phyloP scores from a whole-genome alignment of 1,140 invertebrate species.

The Cydia fagiglandana region DNA sequence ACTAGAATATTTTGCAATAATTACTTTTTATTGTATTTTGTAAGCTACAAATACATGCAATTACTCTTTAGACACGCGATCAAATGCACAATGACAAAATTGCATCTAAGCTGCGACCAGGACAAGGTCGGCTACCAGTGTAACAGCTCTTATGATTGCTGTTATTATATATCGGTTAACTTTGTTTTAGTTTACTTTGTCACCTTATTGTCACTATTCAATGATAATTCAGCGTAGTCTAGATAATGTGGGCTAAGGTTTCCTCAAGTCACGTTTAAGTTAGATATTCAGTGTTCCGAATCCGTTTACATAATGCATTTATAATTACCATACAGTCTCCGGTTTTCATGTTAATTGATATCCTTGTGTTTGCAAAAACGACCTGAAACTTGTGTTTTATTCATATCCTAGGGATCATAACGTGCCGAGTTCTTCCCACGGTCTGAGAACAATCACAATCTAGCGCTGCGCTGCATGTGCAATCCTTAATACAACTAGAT shows the following conservation, averaged over 20 bases:
- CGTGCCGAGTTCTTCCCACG: slow-evolving; percentile 7
- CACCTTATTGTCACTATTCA: neutral
- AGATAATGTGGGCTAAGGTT: slow-evolving; percentile 26
- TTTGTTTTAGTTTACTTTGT: neutral
- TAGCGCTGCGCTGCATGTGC: neutral
- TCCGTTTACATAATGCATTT: slow-evolving; percentile 68
- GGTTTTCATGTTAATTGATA: slow-evolving; percentile 52
- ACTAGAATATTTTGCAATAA: neutral
- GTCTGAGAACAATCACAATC: neutral
- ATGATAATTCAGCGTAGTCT: neutral
- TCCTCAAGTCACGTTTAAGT: slow-evolving; percentile 35
- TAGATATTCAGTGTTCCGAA: slow-evolving; percentile 45
- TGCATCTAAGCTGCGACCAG: neutral
- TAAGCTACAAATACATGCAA: neutral
- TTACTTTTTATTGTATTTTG: neutral
- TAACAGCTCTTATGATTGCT: slow-evolving; percentile 9
- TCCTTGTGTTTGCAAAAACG: slow-evolving; percentile 37
- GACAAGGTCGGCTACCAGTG: slow-evolving; percentile 9
- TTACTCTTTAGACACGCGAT: slow-evolving; percentile 14
- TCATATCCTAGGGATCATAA: slow-evolving; percentile 2
- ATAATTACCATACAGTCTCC: slow-evolving; percentile 46
- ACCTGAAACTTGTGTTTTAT: neutral
- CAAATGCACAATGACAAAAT: slow-evolving; percentile 19
- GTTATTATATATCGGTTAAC: slow-evolving; percentile 1
- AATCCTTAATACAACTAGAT: neutral